These are phyloP conservation scores for Oostethus manadensis DNA, from an alignment of 2,113 vertebrate genomes.

Conservation along the genomic window DNA sequence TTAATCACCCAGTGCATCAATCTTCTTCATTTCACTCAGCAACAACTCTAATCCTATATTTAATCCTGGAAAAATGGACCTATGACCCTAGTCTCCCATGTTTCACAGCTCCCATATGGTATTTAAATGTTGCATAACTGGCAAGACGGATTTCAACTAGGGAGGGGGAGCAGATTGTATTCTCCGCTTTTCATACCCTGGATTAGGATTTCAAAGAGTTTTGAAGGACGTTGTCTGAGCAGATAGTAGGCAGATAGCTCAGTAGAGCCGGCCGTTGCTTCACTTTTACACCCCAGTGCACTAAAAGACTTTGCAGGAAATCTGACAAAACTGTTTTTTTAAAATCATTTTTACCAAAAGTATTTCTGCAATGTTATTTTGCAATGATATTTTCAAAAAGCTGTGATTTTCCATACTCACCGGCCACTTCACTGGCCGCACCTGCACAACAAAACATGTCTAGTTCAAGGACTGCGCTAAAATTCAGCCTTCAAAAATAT, in stretches of 20 bases:
- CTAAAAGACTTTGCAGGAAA: neutral
- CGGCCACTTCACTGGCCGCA: neutral
- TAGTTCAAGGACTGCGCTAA: too few relatives aligned
- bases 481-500: too few relatives aligned
- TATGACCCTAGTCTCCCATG: conserved; percentile 5
- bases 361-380: conserved; percentile 1
- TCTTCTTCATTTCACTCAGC: conserved; percentile 27
- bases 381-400: neutral
- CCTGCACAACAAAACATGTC: too few relatives aligned
- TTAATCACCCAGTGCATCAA: conserved; percentile 22
- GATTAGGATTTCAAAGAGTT: conserved; percentile 12
- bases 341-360: neutral
- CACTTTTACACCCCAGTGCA: neutral
- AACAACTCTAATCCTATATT: conserved; percentile 45
- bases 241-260: neutral
- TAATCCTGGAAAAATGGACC: conserved; percentile 38
- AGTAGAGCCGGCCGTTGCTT: neutral
- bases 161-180: conserved; percentile 9
- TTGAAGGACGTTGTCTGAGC: conserved; percentile 1
- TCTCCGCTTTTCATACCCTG: neutral
- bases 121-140: conserved; percentile 51
- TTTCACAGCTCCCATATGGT: conserved; percentile 30
- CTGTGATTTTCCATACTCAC: neutral
- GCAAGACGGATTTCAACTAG: conserved; percentile 15
- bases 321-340: neutral